A percentile compares a stretch with the other conserved stretches of the same genome.
These are phyloP conservation scores for Caenorhabditis sp. DNA, from an alignment of 2,888 invertebrate genomes.

Conservation along the genomic window DNA sequence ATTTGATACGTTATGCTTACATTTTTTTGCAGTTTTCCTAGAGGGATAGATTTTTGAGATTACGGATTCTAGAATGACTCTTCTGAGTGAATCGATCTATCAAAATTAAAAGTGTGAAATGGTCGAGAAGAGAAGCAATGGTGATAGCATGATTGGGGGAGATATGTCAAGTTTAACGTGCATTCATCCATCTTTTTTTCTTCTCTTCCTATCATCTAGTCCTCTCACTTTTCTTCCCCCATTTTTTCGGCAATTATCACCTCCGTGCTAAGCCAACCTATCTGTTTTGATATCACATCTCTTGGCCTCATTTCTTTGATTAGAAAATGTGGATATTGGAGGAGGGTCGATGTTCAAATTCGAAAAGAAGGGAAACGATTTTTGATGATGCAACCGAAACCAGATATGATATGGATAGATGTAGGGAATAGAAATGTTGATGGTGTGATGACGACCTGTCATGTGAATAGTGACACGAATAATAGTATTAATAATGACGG, in stretches of 20 bases:
- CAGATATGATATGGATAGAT: constrained; percentile 11
- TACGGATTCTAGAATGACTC: not conserved
- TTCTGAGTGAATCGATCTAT: constrained; percentile 4
- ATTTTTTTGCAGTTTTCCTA: not conserved
- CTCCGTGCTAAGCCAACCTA: constrained; percentile 36
- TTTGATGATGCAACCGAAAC: constrained; percentile 6
- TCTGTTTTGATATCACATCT: constrained; percentile 26
- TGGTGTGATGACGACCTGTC: constrained; percentile 8
- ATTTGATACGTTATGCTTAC: not conserved
- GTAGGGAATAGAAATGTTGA: constrained; percentile 17
- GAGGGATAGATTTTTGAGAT: not conserved
- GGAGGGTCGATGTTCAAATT: not conserved
- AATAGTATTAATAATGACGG: constrained; percentile 43
- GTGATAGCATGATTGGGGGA: constrained; percentile 39
- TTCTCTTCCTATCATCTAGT: constrained; percentile 40
- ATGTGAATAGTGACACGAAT: constrained; percentile 31
- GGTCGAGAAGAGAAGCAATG: not conserved
- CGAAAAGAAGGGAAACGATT: not conserved
- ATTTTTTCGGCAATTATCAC: constrained; percentile 58
- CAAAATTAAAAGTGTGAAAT: constrained; percentile 40
- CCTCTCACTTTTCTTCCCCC: constrained; percentile 20
- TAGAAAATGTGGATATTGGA: not conserved
- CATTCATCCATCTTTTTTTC: constrained; percentile 53
- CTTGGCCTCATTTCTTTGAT: constrained; percentile 35
- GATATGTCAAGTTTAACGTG: constrained; percentile 40